Evolutionary conservation across 2,888 invertebrate genomes (phyloP).

Genomic region (Nemotelus pantherinus): DNA sequence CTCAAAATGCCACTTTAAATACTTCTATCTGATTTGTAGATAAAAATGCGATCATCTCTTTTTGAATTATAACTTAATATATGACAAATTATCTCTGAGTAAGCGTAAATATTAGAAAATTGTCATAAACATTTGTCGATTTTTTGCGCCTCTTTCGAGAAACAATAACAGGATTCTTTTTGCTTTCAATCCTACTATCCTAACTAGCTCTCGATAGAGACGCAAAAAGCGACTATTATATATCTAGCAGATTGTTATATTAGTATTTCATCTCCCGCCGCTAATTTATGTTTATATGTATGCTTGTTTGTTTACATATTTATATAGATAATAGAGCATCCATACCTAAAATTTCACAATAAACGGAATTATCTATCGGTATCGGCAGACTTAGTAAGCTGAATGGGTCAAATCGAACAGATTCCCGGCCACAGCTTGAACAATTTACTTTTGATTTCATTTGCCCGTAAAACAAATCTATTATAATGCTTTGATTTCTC

Average conservation of each 20-base stretch:
- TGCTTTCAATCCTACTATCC: too few species aligned
- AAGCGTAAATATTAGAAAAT: too few species aligned
- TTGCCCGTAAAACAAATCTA: slow-evolving; percentile 92
- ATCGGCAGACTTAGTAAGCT: slow-evolving; percentile 89
- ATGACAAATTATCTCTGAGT: too few species aligned
- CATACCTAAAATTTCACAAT: slow-evolving; percentile 79
- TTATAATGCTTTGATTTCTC: slow-evolving; percentile 86
- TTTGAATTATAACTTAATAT: too few species aligned
- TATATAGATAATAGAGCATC: neutral
- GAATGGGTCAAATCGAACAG: slow-evolving; percentile 91
- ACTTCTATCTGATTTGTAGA: too few species aligned
- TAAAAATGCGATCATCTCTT: too few species aligned
- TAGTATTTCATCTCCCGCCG: neutral
- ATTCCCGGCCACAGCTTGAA: slow-evolving; percentile 82
- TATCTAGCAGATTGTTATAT: neutral
- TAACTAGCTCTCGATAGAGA: too few species aligned
- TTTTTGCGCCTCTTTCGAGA: too few species aligned
- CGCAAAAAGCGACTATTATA: neutral
- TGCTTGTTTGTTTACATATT: neutral
- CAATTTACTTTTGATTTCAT: slow-evolving; percentile 88
- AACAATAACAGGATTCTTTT: too few species aligned
- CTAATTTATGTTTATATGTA: neutral
- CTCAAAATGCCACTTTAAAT: too few species aligned
- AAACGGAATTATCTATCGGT: slow-evolving; percentile 87
- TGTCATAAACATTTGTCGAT: too few species aligned